Percentiles rank a stretch among this genome's conserved stretches.
phyloP scores from a whole-genome alignment of 2,113 vertebrate genomes.

The Hippocampus barbouri region DNA sequence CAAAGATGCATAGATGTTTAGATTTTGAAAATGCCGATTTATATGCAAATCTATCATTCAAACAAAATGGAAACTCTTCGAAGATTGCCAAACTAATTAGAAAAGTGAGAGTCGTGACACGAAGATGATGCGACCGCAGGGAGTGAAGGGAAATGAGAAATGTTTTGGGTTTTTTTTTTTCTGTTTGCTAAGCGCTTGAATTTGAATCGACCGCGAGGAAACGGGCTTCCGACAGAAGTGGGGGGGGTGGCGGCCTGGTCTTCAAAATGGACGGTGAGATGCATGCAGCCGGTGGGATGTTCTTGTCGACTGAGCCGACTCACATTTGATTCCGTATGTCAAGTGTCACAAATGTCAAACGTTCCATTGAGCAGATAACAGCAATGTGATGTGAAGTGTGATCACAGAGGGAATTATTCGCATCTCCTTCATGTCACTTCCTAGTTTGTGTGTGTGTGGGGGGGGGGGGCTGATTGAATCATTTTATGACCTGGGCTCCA shows the following conservation, averaged over 20 bases:
- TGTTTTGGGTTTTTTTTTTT: conserved; percentile 23
- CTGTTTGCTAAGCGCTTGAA: conserved; percentile 7
- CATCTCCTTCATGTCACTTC: too few species aligned
- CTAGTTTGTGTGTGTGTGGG: too few species aligned
- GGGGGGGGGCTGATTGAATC: too few species aligned
- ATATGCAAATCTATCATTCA: conserved; percentile 4
- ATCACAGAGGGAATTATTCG: neutral
- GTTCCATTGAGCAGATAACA: neutral
- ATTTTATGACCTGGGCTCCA: too few species aligned
- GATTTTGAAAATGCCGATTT: conserved; percentile 12
- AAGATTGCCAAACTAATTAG: conserved; percentile 10
- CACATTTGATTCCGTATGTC: neutral
- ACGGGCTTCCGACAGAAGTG: conserved; percentile 24
- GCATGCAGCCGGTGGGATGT: conserved; percentile 2
- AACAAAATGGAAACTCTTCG: neutral
- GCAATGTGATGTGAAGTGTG: neutral
- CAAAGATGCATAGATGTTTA: too few species aligned
- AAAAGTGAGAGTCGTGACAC: neutral
- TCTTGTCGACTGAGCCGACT: neutral
- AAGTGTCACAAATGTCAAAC: neutral
- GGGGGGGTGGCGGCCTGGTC: neutral
- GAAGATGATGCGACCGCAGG: neutral
- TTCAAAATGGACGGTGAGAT: conserved; percentile 13
- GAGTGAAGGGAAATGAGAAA: conserved; percentile 15
- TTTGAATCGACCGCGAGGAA: conserved; percentile 29